Evolutionary conservation across 2,113 vertebrate species (phyloP).

Genomic region (Coryphaenoides rupestris): DNA sequence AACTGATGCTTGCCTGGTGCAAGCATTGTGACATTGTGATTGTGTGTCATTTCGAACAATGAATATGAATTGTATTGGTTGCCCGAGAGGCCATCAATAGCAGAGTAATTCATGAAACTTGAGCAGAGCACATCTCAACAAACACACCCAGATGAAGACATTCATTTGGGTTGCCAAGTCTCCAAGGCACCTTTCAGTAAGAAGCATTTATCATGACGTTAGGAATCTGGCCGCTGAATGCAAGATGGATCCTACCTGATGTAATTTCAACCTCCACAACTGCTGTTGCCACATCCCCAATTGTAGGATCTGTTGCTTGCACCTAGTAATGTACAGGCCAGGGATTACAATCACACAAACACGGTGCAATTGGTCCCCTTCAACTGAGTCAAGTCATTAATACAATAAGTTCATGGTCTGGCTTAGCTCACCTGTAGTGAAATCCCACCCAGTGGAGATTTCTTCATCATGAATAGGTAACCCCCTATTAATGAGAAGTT

Average conservation of each 20-base stretch:
- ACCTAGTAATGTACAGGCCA: constrained; percentile 43
- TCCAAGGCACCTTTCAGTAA: neutral
- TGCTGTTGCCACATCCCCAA: constrained; percentile 31
- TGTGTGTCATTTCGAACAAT: neutral
- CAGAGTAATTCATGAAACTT: no score
- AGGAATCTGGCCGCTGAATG: no score
- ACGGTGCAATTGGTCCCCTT: neutral
- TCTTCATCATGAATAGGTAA: constrained; percentile 63
- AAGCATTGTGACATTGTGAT: neutral
- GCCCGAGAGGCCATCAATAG: neutral
- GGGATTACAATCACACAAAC: neutral
- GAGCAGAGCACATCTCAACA: no score
- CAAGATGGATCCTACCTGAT: constrained; percentile 47
- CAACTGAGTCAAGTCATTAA: neutral
- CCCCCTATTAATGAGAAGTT: constrained; percentile 64
- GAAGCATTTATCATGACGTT: no score
- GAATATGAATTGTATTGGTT: no score
- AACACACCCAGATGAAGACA: no score
- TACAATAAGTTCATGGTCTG: neutral
- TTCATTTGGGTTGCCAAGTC: no score
- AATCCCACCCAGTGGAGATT: constrained; percentile 18
- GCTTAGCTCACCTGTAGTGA: constrained; percentile 51
- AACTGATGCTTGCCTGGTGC: no score
- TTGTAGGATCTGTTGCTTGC: constrained; percentile 50
- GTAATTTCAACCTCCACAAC: constrained; percentile 51